These are phyloP conservation scores for Pinna nobilis DNA, from an alignment of 1,140 invertebrate species.

Conservation along the genomic window DNA sequence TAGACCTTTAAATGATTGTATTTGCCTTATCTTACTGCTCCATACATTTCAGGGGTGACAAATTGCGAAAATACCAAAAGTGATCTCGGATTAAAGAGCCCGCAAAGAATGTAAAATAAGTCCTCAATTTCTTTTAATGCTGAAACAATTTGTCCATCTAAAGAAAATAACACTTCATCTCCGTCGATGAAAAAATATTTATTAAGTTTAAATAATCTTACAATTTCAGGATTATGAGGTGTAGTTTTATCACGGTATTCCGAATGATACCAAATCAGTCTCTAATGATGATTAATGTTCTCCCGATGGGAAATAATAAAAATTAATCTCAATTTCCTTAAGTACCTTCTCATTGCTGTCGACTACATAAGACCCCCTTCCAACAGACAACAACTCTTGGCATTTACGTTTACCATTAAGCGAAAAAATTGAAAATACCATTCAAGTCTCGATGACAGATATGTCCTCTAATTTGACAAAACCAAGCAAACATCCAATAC, in stretches of 20 bases:
- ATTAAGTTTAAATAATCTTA: slow-evolving; percentile 2
- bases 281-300: not conserved
- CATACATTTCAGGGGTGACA: not conserved
- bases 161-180: not conserved
- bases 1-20: not conserved
- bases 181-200: not conserved
- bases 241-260: not conserved
- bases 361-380: too few relatives aligned
- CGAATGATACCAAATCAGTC: not conserved
- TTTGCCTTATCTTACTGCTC: not conserved
- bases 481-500: not conserved
- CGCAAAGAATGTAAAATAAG: not conserved
- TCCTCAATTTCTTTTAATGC: not conserved
- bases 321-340: not conserved
- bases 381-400: not conserved
- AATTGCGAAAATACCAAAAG: not conserved
- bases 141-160: not conserved
- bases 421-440: not conserved
- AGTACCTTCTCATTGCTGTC: not conserved
- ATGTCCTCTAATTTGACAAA: not conserved
- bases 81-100: not conserved
- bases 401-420: not conserved
- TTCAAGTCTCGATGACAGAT: not conserved
- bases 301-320: not conserved
- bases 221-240: not conserved